A percentile compares a stretch with the other conserved stretches of the same genome.
phyloP scores from a whole-genome alignment of 2,888 invertebrate genomes.

The Tetheella fluctuosa region DNA sequence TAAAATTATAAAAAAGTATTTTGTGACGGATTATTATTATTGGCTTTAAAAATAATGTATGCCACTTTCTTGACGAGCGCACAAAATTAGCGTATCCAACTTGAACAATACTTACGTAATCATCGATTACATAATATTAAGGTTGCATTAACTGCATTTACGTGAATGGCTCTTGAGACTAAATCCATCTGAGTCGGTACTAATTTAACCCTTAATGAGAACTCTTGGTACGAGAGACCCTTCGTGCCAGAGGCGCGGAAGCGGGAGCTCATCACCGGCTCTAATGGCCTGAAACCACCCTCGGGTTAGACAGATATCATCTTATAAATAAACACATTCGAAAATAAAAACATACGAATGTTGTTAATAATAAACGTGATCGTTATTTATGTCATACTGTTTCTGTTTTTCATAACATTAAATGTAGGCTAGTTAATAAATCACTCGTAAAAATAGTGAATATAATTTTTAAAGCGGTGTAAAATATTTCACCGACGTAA shows the following conservation, averaged over 20 bases:
- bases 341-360: constrained; percentile 42
- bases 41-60: constrained; percentile 15
- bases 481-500: neutral
- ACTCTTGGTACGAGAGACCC: constrained; percentile 55
- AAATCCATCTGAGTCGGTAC: constrained; percentile 58
- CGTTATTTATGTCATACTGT: neutral
- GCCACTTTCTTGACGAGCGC: constrained; percentile 20
- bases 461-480: neutral
- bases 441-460: neutral
- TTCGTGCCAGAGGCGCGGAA: constrained; percentile 72
- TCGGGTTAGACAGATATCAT: constrained; percentile 65
- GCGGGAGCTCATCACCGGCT: constrained; percentile 69
- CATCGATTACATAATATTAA: constrained; percentile 40
- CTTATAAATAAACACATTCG: constrained; percentile 58
- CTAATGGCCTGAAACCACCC: constrained; percentile 73
- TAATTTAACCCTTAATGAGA: constrained; percentile 76
- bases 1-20: constrained; percentile 22
- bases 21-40: constrained; percentile 11
- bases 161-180: constrained; percentile 54
- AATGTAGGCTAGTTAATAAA: neutral
- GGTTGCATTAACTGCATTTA: constrained; percentile 47
- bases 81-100: constrained; percentile 29
- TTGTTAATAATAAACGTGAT: neutral
- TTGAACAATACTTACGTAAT: constrained; percentile 36
- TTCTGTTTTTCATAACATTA: neutral